Evolutionary conservation across 2,888 invertebrate species (phyloP).

Genomic region (Tholera decimalis): DNA sequence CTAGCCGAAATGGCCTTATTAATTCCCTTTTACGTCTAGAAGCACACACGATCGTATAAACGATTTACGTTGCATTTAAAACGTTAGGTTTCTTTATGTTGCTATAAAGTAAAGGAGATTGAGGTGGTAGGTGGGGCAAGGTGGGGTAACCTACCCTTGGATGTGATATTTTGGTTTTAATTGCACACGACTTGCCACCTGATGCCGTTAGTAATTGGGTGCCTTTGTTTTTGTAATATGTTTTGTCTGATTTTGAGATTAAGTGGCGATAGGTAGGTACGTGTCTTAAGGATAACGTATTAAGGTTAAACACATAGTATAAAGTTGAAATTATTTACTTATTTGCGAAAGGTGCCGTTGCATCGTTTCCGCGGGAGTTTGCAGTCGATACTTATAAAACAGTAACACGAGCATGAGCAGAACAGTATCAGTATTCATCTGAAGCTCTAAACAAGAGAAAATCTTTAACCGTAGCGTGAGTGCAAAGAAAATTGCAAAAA

Average conservation of each 20-base stretch:
- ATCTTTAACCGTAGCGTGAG: no score
- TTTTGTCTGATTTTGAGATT: conserved; percentile 32
- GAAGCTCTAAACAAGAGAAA: no score
- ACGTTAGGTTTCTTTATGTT: conserved; percentile 88
- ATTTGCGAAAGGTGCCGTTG: no score
- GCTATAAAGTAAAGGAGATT: conserved; percentile 83
- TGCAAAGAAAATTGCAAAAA: no score
- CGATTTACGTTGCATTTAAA: conserved; percentile 86
- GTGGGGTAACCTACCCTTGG: conserved; percentile 66
- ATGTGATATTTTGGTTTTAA: conserved; percentile 84
- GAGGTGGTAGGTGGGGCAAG: conserved; percentile 23
- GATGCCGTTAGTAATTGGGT: conserved; percentile 72
- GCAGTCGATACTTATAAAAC: no score
- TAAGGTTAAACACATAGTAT: not conserved
- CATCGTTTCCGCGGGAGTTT: no score
- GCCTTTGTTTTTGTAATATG: conserved; percentile 58
- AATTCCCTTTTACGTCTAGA: conserved; percentile 88
- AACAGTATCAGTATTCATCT: no score
- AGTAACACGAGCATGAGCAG: no score
- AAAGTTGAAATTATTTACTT: no score
- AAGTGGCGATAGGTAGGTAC: conserved; percentile 20
- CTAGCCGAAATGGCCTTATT: conserved; percentile 87
- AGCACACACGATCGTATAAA: conserved; percentile 81
- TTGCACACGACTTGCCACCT: conserved; percentile 83
- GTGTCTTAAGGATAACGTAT: conserved; percentile 5